Percentiles rank a stretch among this genome's conserved stretches.
Conservation (phyloP, 2,888 invertebrate species). For the Stenichneumon culpator region DNA sequence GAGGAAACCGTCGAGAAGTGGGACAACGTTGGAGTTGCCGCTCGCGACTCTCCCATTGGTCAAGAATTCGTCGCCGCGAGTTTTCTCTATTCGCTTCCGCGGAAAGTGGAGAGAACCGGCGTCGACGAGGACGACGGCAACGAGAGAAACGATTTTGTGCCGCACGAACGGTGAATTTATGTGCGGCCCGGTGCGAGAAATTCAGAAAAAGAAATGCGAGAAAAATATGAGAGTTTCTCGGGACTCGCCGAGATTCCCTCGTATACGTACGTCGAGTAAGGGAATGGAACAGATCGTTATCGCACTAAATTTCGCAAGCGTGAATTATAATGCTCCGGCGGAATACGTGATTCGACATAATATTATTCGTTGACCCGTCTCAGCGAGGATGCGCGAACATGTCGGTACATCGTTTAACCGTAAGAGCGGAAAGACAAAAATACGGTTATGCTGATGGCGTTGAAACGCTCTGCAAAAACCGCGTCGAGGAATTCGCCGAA, state of each 20-base stretch:
- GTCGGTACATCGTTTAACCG: constrained; percentile 46
- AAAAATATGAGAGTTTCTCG: constrained; percentile 32
- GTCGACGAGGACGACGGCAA: constrained; percentile 11
- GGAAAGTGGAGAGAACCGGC: constrained; percentile 12
- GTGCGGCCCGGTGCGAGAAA: constrained; percentile 9
- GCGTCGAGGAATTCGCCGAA: constrained; percentile 1
- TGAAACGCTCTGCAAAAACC: not conserved
- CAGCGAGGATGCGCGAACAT: constrained; percentile 24
- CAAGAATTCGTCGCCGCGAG: constrained; percentile 34
- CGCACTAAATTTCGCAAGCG: constrained; percentile 50
- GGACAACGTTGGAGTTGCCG: constrained; percentile 22
- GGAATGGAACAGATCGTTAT: constrained; percentile 55
- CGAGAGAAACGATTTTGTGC: constrained; percentile 51
- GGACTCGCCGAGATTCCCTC: constrained; percentile 38
- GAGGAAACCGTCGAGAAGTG: constrained; percentile 47
- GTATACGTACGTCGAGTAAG: not conserved
- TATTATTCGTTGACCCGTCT: constrained; percentile 40
- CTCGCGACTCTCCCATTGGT: constrained; percentile 45
- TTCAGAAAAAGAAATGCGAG: constrained; percentile 18
- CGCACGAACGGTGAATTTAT: constrained; percentile 48
- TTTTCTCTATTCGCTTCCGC: constrained; percentile 9
- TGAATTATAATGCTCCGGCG: constrained; percentile 45
- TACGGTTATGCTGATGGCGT: not conserved
- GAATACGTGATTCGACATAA: constrained; percentile 47
- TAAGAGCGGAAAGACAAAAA: not conserved